Evolutionary conservation across 2,797 vertebrate genomes (phyloP), one percentile per base, ranked within the genome.

Genomic region (Hippoglossus hippoglossus): DNA sequence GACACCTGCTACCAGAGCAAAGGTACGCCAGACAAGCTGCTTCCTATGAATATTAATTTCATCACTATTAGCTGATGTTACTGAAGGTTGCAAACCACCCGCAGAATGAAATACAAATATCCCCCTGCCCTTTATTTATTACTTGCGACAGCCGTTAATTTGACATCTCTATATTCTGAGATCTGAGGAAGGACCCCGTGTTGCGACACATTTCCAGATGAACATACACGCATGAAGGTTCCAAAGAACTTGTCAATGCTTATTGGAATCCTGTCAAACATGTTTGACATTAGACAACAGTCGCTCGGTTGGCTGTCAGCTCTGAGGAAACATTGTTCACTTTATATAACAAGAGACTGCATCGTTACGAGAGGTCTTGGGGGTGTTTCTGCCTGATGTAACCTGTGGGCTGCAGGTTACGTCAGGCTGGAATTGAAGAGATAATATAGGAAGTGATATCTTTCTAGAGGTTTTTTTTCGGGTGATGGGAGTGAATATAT

Each of bases 1-100:
- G 83, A 90, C 92, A 92, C 82, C 90, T 93, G 91, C 86, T 90
- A 50, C 46, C 52, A 59, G 84, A 84, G 79, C 89, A 90, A 81
- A 91, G 79, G 83, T 85, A 67, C 85, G 71, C 25, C 49, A 68
- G 67, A 73, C 89, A 89, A 90, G 84, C 91, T 92, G 90, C 89
- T 89, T 75, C 47, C 63, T 51, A 82, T 90, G 85, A 91, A 91
- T 91, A 90, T 88, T 82, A 75, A 91, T 83, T 47, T 59, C 50
- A 65, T 76, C 65, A 74, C 54, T 60, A 75, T 87, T 90, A 85
- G 53, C 72, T 77, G 62, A 59, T 59, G 44, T 36, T 52, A 41
- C 65, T 71, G 68, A 82, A 89, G 87, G 81, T 88, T 63, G 5
- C 63, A 41, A 72, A 65, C 69, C 67, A 44, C 50, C 61, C 49